Evolutionary conservation across 1,140 invertebrate species (phyloP).

Genomic region (Diachasmimorpha longicaudata): DNA sequence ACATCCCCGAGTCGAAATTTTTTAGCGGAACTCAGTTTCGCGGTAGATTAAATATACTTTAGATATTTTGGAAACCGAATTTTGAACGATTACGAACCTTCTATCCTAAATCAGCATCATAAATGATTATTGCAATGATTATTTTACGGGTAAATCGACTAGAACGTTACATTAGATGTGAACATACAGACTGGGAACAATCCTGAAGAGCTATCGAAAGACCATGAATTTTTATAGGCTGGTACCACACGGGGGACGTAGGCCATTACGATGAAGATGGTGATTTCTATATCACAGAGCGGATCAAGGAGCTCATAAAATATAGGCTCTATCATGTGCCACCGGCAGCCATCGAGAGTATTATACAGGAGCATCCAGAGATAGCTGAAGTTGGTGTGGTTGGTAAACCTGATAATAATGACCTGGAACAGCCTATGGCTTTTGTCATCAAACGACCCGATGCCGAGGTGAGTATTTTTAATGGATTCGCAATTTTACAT

Average conservation of each 20-base stretch:
- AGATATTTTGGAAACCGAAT: too few species aligned
- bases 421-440: conserved; percentile 71
- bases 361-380: conserved; percentile 69
- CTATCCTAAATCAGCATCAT: too few species aligned
- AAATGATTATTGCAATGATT: too few species aligned
- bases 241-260: conserved; percentile 41
- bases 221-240: conserved; percentile 7
- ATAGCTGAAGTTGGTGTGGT: conserved; percentile 74
- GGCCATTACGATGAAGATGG: conserved; percentile 58
- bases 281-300: conserved; percentile 62
- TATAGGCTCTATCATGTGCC: conserved; percentile 40
- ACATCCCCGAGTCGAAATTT: too few species aligned
- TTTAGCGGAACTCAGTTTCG: too few species aligned
- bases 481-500: not conserved
- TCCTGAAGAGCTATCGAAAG: too few species aligned
- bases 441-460: conserved; percentile 61
- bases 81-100: too few species aligned
- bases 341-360: conserved; percentile 66
- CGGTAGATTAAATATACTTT: too few species aligned
- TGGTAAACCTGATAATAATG: conserved; percentile 66
- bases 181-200: too few species aligned
- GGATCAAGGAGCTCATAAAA: conserved; percentile 70
- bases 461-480: conserved; percentile 37
- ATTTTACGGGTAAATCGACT: too few species aligned
- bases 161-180: too few species aligned